These are phyloP conservation scores for Allophyes oxyacanthae DNA, from an alignment of 2,888 invertebrate species.

Conservation along the genomic window DNA sequence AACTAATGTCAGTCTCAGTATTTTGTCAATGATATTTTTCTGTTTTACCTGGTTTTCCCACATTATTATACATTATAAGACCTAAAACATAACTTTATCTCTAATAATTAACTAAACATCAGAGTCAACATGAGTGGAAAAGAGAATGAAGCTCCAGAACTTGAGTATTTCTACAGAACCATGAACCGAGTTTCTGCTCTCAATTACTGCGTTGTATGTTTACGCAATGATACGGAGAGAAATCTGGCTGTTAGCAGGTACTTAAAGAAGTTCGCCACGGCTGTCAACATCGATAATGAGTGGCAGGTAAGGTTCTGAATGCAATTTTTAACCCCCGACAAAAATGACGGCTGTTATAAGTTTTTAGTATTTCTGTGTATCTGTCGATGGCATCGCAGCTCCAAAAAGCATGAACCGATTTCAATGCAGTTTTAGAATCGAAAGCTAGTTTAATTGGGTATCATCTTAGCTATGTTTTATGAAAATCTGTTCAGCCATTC, in stretches of 20 bases:
- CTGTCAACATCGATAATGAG: background rate
- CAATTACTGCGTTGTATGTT: conserved; percentile 12
- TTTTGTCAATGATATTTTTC: too few species aligned
- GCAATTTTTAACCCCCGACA: too few species aligned
- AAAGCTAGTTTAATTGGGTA: too few species aligned
- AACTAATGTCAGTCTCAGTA: too few species aligned
- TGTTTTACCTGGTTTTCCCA: background rate
- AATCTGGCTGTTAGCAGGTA: background rate
- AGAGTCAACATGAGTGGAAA: background rate
- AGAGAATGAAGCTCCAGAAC: background rate
- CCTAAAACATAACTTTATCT: background rate
- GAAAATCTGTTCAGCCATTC: too few species aligned
- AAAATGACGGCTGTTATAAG: too few species aligned
- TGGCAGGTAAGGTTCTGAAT: conserved; percentile 4
- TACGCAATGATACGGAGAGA: background rate
- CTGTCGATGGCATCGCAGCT: too few species aligned
- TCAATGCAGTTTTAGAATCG: too few species aligned
- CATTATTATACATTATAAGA: background rate
- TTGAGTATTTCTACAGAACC: background rate
- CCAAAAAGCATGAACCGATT: too few species aligned
- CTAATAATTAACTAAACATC: background rate
- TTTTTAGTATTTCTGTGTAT: too few species aligned
- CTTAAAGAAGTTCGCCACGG: conserved; percentile 5
- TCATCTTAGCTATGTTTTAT: too few species aligned
- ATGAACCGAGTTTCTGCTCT: background rate